A percentile compares a stretch with the other conserved stretches of the same genome.
Conservation (phyloP, 2,888 invertebrate species). For the Caenorhabditis sulstoni region DNA sequence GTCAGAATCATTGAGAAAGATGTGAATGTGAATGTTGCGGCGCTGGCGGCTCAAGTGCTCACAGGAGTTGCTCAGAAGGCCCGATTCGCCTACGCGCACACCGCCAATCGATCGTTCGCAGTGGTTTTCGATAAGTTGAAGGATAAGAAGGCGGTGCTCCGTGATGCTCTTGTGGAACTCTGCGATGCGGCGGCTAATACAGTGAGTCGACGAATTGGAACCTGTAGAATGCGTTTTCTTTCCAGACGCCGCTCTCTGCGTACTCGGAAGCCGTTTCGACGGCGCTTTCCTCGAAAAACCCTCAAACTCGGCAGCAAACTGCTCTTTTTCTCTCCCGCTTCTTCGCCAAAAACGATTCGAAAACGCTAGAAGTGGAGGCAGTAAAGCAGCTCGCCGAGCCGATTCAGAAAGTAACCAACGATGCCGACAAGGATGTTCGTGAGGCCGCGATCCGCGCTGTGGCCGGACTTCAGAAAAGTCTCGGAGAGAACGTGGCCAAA, state of each 20-base stretch:
- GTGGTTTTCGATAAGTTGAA: slow-evolving; percentile 94
- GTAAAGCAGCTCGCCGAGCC: slow-evolving; percentile 80
- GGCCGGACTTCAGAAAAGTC: slow-evolving; percentile 92
- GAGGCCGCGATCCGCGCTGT: slow-evolving; percentile 84
- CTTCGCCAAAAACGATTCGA: slow-evolving; percentile 50
- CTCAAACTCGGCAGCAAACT: slow-evolving; percentile 81
- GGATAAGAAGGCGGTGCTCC: slow-evolving; percentile 94
- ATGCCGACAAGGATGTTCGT: slow-evolving; percentile 63
- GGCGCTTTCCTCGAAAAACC: slow-evolving; percentile 83
- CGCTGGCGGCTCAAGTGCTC: slow-evolving; percentile 89
- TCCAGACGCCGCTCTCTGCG: slow-evolving; percentile 85
- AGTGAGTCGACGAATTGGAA: slow-evolving; percentile 18
- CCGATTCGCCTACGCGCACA: slow-evolving; percentile 90
- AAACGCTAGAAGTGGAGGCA: slow-evolving; percentile 81
- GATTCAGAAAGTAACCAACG: slow-evolving; percentile 53
- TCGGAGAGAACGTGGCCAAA: slow-evolving; percentile 91
- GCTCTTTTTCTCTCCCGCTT: slow-evolving; percentile 62
- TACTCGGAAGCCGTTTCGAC: slow-evolving; percentile 87
- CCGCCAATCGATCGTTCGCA: slow-evolving; percentile 84
- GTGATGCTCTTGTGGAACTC: slow-evolving; percentile 89
- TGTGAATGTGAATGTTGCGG: slow-evolving; percentile 93
- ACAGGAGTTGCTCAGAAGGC: slow-evolving; percentile 90
- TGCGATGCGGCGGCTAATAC: slow-evolving; percentile 89
- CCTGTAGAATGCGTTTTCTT: background rate
- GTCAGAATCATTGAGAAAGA: slow-evolving; percentile 89